Evolutionary conservation across 2,113 vertebrate genomes (phyloP).

Genomic region (Pelobates fuscus): DNA sequence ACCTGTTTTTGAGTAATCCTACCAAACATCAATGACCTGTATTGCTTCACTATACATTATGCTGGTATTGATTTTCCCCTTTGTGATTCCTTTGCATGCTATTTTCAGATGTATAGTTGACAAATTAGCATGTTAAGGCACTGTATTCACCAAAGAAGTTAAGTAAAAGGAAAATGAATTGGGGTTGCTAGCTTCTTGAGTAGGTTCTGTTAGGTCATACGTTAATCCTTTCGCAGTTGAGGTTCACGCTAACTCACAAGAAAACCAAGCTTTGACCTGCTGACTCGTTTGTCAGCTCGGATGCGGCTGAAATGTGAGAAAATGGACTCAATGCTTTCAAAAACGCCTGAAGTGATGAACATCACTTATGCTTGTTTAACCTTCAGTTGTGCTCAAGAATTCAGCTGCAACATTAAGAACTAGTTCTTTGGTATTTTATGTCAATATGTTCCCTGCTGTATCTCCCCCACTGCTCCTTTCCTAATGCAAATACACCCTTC

Average conservation of each 20-base stretch:
- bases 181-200: constrained; percentile 42
- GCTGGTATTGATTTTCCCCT: constrained; percentile 58
- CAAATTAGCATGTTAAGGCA: constrained; percentile 53
- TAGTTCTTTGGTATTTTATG: constrained; percentile 32
- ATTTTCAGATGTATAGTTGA: constrained; percentile 60
- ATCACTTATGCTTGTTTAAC: constrained; percentile 66
- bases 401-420: constrained; percentile 42
- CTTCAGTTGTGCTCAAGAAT: constrained; percentile 58
- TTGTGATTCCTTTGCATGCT: constrained; percentile 53
- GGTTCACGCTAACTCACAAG: constrained; percentile 40
- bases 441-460: too few relatives aligned
- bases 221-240: constrained; percentile 51
- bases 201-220: constrained; percentile 45
- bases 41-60: constrained; percentile 70
- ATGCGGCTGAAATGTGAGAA: constrained; percentile 65
- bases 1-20: constrained; percentile 60
- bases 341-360: constrained; percentile 61
- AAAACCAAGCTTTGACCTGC: constrained; percentile 57
- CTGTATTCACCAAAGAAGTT: constrained; percentile 48
- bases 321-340: constrained; percentile 62
- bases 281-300: constrained; percentile 59
- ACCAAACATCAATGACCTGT: constrained; percentile 62
- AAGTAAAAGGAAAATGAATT: constrained; percentile 50
- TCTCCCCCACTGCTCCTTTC: too few relatives aligned
- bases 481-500: too few relatives aligned